Evolutionary conservation across 2,888 invertebrate genomes (phyloP), one percentile per base, ranked within the genome.

Genomic region (Tetragonisca angustula): DNA sequence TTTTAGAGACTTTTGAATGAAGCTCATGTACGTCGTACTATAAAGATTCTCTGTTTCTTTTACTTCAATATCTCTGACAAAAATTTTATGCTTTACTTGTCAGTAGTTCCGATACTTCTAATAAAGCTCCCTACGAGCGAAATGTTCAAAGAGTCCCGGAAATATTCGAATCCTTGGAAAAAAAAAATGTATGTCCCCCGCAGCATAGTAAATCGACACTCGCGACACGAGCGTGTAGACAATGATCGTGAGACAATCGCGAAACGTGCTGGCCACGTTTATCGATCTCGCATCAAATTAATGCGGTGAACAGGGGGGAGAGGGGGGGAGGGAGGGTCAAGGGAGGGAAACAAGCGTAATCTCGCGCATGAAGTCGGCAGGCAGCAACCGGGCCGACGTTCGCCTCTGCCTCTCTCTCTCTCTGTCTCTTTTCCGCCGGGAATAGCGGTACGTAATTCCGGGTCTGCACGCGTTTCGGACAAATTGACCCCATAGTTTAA

Each of bases 401-500:
- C 59, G 19, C 43, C 72, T 36, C 65, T 21, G 43, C 43, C 21
- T 9, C 21, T 19, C 54, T 68, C 64, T 76, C 77, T 72, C 84
- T 19, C 54, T 68, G 67, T 76, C 77, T 72, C 84, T 83, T 83
- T 73, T 72, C 77, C 76, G 68, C 72, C 65, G 74, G 78, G 77
- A 76, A 15, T 59, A 59, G 54, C 54, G 71, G 81, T 74, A 85
- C 81, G 86, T 89, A 88, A 88, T 89, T 86, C 86, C 87, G 71
- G 81, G 67, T 69, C 76, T 85, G 87, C 81, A 85, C 86, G 82
- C 80, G 72, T 84, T 64, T 75, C 84, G 78, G 89, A 88, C 89
- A 89, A 89, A 89, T 89, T 89, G 89, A 89, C 87, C 88, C 87
- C 86, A 79, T 83, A 88, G 89, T 88, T 90, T 88, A 89, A 88